Evolutionary conservation across 1,140 invertebrate genomes (phyloP).

Genomic region (Brachionus calyciflorus): DNA sequence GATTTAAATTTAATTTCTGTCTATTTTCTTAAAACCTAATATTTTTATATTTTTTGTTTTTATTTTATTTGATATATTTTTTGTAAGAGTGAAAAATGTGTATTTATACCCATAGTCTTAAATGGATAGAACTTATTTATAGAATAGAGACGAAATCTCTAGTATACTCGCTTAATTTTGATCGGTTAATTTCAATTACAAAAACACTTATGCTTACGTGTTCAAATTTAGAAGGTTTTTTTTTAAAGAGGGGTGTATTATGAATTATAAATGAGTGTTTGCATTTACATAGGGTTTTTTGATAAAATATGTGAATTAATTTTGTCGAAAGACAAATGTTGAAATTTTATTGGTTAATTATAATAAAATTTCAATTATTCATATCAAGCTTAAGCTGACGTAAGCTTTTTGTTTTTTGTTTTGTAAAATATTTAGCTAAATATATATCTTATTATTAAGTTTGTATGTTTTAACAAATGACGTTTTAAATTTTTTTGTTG

Average conservation of each 20-base stretch:
- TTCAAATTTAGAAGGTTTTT: slow-evolving; percentile 16
- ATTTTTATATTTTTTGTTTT: not conserved
- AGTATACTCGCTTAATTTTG: slow-evolving; percentile 14
- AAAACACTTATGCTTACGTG: not conserved
- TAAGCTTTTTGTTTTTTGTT: not conserved
- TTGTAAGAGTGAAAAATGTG: not conserved
- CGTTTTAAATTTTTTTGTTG: too few relatives aligned
- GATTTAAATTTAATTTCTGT: too few relatives aligned
- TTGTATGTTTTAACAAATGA: too few relatives aligned
- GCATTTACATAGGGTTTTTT: too few relatives aligned
- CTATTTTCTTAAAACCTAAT: too few relatives aligned
- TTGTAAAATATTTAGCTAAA: too few relatives aligned
- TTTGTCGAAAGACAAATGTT: not conserved
- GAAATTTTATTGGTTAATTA: not conserved
- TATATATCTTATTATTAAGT: too few relatives aligned
- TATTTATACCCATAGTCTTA: not conserved
- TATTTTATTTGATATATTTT: not conserved
- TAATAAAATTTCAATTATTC: not conserved
- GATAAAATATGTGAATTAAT: too few relatives aligned
- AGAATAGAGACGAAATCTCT: not conserved
- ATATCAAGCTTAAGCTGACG: not conserved
- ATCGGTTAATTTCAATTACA: slow-evolving; percentile 7
- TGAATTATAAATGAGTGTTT: not conserved
- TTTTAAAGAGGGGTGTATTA: not conserved
- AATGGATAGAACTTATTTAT: not conserved